Evolutionary conservation across 2,113 vertebrate genomes (phyloP).

Genomic region (Dipodomys spectabilis): DNA sequence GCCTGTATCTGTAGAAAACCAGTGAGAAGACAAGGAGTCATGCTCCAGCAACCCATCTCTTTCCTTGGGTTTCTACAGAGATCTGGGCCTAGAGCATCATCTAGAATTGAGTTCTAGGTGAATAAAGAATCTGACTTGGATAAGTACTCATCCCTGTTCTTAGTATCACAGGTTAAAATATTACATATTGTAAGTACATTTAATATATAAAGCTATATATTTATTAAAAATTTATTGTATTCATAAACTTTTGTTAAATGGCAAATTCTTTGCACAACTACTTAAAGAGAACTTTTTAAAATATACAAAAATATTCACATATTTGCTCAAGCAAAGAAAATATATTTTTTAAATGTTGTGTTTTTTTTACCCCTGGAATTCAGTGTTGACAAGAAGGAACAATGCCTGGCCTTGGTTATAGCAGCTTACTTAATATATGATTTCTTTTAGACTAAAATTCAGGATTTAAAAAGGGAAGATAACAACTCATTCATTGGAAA

Average conservation of each 20-base stretch:
- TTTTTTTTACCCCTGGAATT: not conserved
- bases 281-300: no score
- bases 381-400: not conserved
- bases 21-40: not conserved
- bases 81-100: not conserved
- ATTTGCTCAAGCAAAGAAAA: slow-evolving; percentile 28
- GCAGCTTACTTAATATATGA: not conserved
- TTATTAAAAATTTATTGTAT: slow-evolving; percentile 79
- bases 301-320: not conserved
- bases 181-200: slow-evolving; percentile 86
- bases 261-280: no score
- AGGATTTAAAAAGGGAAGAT: not conserved
- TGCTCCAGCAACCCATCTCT: not conserved
- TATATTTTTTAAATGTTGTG: not conserved
- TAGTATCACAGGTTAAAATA: slow-evolving; percentile 68
- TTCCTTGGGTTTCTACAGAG: not conserved
- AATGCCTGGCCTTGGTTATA: not conserved
- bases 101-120: slow-evolving; percentile 2
- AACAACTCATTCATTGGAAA: not conserved
- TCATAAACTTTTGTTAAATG: no score
- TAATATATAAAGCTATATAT: slow-evolving; percentile 84
- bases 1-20: not conserved
- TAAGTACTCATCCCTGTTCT: not conserved
- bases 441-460: not conserved
- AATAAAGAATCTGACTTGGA: not conserved